Percentiles rank a stretch among this genome's conserved stretches.
These are phyloP conservation scores for Lymantria dispar DNA, from an alignment of 2,888 invertebrate species.

Conservation along the genomic window DNA sequence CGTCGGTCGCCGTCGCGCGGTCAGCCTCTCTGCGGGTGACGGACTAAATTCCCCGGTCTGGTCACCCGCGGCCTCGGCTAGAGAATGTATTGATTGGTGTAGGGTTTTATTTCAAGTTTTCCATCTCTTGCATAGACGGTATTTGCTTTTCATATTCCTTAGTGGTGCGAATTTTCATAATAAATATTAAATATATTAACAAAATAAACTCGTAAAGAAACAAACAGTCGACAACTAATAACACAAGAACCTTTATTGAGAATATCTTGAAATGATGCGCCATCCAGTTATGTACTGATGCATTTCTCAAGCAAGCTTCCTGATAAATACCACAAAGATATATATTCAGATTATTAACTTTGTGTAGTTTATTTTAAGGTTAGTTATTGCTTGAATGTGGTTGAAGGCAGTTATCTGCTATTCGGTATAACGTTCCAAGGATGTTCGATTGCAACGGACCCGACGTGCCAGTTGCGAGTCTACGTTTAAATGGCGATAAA, in stretches of 20 bases:
- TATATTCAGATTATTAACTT: background rate
- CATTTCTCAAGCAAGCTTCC: constrained; percentile 33
- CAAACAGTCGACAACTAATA: background rate
- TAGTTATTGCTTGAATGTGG: constrained; percentile 1
- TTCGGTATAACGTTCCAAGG: constrained; percentile 49
- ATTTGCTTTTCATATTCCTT: background rate
- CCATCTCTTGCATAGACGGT: too few species aligned
- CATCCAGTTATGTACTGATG: constrained; percentile 31
- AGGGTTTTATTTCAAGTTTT: too few species aligned
- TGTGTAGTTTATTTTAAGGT: background rate
- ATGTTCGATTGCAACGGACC: constrained; percentile 53
- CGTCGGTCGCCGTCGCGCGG: too few species aligned
- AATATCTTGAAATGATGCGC: constrained; percentile 28
- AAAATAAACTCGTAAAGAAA: background rate
- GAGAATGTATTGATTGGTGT: background rate
- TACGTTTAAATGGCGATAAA: constrained; percentile 29
- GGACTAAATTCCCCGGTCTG: too few species aligned
- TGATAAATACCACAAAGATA: constrained; percentile 15
- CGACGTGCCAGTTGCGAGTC: constrained; percentile 43
- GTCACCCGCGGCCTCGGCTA: too few species aligned
- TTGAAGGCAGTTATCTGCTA: constrained; percentile 34
- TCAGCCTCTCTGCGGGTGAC: too few species aligned
- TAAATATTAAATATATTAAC: background rate
- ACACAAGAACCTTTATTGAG: background rate
- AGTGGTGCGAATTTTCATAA: too few species aligned